Conservation (phyloP, 2,888 invertebrate species). For the Hydrotaea cyrtoneurina region DNA sequence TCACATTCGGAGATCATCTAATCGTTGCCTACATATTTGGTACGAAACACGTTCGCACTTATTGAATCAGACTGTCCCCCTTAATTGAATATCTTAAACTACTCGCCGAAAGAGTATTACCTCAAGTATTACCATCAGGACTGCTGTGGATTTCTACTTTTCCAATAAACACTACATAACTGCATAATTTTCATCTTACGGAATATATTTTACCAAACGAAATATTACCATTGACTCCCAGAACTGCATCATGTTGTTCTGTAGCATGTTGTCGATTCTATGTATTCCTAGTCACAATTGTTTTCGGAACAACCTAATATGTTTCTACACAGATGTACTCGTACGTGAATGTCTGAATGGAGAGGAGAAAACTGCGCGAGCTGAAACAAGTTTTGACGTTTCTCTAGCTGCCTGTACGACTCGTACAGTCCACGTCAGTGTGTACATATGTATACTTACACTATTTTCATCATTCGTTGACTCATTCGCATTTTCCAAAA, state of each 20-base stretch:
- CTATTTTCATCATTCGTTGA: conserved; percentile 28
- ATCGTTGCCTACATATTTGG: background rate
- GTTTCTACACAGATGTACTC: background rate
- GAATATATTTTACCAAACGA: no score
- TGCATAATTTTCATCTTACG: no score
- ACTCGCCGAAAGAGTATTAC: background rate
- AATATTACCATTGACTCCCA: no score
- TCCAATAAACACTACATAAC: no score
- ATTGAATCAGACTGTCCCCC: background rate
- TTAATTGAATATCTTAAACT: background rate
- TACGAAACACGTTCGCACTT: background rate
- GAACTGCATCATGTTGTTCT: no score
- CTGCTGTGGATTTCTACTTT: background rate
- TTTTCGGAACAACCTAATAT: no score
- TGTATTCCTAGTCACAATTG: background rate
- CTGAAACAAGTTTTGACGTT: conserved; percentile 1
- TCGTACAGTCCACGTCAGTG: background rate
- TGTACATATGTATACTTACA: background rate
- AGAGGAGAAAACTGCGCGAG: conserved; percentile 7
- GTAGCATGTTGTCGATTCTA: no score
- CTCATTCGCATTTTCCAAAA: conserved; percentile 28
- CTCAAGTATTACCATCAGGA: background rate
- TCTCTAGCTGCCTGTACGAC: background rate
- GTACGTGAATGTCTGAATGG: background rate
- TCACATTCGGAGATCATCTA: background rate